Evolutionary conservation across 2,888 invertebrate genomes (phyloP), one percentile per base, ranked within the genome.

Genomic region (Ceramica pisi): DNA sequence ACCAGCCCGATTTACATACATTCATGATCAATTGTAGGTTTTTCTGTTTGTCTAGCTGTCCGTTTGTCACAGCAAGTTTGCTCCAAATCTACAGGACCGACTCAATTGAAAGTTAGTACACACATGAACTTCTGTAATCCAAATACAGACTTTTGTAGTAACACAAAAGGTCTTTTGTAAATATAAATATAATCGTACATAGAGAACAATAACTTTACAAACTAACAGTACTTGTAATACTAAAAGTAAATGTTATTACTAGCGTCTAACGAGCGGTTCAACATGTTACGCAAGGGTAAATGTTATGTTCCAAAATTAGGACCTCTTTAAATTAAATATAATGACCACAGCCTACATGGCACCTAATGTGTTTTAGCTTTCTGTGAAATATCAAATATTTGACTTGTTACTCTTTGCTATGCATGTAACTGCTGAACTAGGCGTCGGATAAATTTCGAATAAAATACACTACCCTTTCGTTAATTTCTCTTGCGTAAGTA

Each of bases 221-320:
- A 78, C 57, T 56, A 60, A 66, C 60, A 26, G 41, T 56, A 44
- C 67, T 62, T 65, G 46, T 61, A 44, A 62, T 55, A 80, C 56
- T 80, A 51, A 71, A 75, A 70, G 67, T 75, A 68, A 61, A 83
- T 75, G 76, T 64, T 66, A 62, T 69, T 69, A 55, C 63, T 55
- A 60, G n/a, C 59, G 60, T n/a, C 48, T 48, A 76, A 71, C 71
- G 68, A 75, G 64, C 71, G 62, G 56, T 63, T 59, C 79, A 67
- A 46, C 62, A 66, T 78, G 66, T 67, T 67, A 44, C 51, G 35
- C 14, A 60, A 67, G 59, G 55, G 26, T 81, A 38, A 78, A 23
- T 67, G 78, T 78, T 64, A 81, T 61, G 66, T 71, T 50, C 44
- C 21, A 35, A 66, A 82, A 64, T 78, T 78, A 78, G 41, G 44